A percentile compares a stretch with the other conserved stretches of the same genome.
Conservation (phyloP, 2,113 vertebrate species). For the Mesoclemmys tuberculata region DNA sequence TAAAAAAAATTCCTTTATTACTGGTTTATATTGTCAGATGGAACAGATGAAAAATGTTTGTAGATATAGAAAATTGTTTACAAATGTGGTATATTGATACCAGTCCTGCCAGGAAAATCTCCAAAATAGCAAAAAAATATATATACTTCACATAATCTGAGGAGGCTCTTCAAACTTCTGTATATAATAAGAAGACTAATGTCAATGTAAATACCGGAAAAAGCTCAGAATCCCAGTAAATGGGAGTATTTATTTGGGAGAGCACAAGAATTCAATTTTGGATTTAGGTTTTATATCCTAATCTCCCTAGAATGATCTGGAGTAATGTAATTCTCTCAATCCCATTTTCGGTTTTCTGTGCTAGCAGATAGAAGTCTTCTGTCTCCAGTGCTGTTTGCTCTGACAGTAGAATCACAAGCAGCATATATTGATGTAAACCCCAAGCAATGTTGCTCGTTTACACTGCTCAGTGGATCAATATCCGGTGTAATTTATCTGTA, state of each 20-base stretch:
- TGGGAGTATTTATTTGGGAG: background rate
- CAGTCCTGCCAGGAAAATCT: background rate
- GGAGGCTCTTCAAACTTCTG: background rate
- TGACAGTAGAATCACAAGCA: background rate
- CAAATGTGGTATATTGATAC: background rate
- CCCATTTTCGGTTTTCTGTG: background rate
- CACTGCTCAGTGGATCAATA: conserved; percentile 10
- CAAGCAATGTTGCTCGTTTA: background rate
- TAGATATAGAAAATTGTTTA: conserved; percentile 32
- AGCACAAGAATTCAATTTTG: background rate
- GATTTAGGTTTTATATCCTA: background rate
- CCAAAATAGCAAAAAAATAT: background rate
- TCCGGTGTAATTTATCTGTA: conserved; percentile 55
- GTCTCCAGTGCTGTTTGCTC: background rate
- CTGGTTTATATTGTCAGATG: conserved; percentile 8
- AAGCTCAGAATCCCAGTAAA: background rate
- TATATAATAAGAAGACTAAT: background rate
- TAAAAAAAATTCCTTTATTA: background rate
- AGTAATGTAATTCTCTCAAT: background rate
- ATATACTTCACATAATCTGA: background rate
- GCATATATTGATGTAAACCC: background rate
- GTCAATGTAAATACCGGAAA: background rate
- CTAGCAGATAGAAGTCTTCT: background rate
- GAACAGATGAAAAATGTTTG: background rate
- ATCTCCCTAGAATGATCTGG: background rate